Conservation (phyloP, 2,888 invertebrate genomes). For the Hydraecia micacea region DNA sequence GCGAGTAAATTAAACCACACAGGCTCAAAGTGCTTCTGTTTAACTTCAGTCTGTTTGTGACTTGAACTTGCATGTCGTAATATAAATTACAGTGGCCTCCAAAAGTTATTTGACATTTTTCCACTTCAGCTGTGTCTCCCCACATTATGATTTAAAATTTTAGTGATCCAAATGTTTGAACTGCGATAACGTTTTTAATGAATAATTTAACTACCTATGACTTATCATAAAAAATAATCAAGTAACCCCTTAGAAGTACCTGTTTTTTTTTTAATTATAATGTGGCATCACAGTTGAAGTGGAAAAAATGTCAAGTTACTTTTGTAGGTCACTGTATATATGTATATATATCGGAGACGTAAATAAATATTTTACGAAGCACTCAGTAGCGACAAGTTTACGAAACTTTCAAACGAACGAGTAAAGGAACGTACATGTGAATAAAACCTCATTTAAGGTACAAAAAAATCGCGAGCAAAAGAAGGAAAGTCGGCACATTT, state of each 20-base stretch:
- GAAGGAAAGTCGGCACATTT: constrained; percentile 52
- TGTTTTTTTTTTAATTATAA: not conserved
- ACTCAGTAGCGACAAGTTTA: constrained; percentile 39
- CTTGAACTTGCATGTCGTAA: constrained; percentile 1
- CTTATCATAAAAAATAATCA: too few relatives aligned
- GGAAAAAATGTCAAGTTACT: not conserved
- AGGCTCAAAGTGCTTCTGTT: constrained; percentile 14
- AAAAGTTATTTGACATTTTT: not conserved
- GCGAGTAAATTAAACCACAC: constrained; percentile 15
- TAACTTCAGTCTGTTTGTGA: constrained; percentile 21
- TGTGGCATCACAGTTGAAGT: not conserved
- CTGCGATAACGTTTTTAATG: not conserved
- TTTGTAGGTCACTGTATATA: too few relatives aligned
- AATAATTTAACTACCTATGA: too few relatives aligned
- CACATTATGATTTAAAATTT: not conserved
- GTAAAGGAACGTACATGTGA: constrained; percentile 49
- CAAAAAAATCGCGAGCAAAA: constrained; percentile 48
- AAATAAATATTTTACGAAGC: constrained; percentile 32
- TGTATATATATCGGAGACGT: constrained; percentile 6
- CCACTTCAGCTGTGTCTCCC: not conserved
- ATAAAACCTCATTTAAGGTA: constrained; percentile 64
- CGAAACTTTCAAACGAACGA: constrained; percentile 53
- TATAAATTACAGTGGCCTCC: constrained; percentile 10
- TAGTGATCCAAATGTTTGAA: not conserved
- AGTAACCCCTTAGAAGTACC: not conserved